Conservation (phyloP, 2,113 vertebrate species). For the Alectura lathami region DNA sequence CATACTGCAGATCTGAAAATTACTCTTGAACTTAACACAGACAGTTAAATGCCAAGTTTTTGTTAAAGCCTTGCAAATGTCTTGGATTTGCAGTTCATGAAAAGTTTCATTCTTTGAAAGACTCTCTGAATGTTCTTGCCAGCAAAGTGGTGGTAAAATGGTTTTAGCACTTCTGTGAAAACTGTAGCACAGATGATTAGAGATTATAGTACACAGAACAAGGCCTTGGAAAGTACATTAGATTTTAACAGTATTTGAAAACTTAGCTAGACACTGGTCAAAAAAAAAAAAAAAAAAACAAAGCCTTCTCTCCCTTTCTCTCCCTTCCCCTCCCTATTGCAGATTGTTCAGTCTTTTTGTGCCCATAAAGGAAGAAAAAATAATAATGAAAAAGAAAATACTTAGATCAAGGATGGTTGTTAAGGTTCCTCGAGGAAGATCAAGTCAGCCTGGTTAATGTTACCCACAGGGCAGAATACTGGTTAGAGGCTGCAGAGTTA, state of each 20-base stretch:
- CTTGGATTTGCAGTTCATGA: slow-evolving; percentile 58
- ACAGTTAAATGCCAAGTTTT: slow-evolving; percentile 58
- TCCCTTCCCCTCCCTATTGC: not conserved
- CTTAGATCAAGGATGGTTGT: not conserved
- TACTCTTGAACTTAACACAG: slow-evolving; percentile 45
- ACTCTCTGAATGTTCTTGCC: slow-evolving; percentile 15
- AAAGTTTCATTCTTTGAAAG: slow-evolving; percentile 52
- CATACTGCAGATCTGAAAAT: slow-evolving; percentile 58
- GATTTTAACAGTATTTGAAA: slow-evolving; percentile 31
- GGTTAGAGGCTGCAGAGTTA: not conserved
- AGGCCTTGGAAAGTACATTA: slow-evolving; percentile 24
- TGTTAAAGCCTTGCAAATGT: slow-evolving; percentile 38
- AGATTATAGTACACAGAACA: slow-evolving; percentile 40
- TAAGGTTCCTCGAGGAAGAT: not conserved
- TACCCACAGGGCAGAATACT: not conserved
- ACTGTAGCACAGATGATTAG: slow-evolving; percentile 24
- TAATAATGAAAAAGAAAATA: slow-evolving; percentile 2
- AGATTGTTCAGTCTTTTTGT: not conserved
- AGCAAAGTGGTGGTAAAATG: slow-evolving; percentile 55
- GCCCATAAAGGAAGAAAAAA: not conserved
- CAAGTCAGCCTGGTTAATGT: not conserved
- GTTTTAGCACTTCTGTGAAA: slow-evolving; percentile 59
- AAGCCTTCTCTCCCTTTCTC: not conserved
- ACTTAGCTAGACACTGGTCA: not conserved
- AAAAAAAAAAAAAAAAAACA: not conserved